Base-by-base conservation (phyloP, 2,888 invertebrate genomes). In the Campoplex nolae region DNA sequence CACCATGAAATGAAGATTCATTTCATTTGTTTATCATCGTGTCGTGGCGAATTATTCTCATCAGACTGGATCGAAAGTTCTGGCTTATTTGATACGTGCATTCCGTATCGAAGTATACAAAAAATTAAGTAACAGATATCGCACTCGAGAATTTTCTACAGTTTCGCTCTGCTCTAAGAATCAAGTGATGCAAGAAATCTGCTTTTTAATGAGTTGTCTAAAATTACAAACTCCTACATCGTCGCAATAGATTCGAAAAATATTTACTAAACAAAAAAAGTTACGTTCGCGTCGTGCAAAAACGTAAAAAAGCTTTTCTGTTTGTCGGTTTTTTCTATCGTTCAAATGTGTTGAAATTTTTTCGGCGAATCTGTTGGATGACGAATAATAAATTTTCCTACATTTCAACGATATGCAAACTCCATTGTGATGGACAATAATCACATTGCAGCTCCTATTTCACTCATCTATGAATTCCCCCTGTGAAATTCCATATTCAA, bases 11-110 rank as follows among this genome's bases (percentile, higher is more conserved):
- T 45, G 65, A 76, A 45, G 65, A 32, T 78, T 67, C 65, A 70
- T 77, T 6, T 7, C 16, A 62, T 16, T 68, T 85, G 79, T 51
- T 74, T 65, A 42, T 65, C 38, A 62, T 32, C 4, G 16, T 6
- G 16, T 11, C 68, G 18, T 8, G 18, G 4, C 13, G 9, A 8
- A 58, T n/a, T 80, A n/a, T 54, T 77, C 75, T 51, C 38, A 80
- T 82, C 62, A 62, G 32, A 56, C 54, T 67, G 35, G 35, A 35
- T 35, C 7, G 23, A 68, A 54, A 80, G 75, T 65, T 45, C 45
- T 32, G 51, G 74, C 38, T 74, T 38, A 74, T 56, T 56, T n/a
- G 38, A 28, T 74, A 38, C 54, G 28, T 18, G 71, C 7, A n/a
- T n/a, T 32, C 35, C 4, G 35, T 48, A 32, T 16, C 13, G 32